Conservation (phyloP, 1,140 invertebrate genomes). For the Aphaenogaster rudis region DNA sequence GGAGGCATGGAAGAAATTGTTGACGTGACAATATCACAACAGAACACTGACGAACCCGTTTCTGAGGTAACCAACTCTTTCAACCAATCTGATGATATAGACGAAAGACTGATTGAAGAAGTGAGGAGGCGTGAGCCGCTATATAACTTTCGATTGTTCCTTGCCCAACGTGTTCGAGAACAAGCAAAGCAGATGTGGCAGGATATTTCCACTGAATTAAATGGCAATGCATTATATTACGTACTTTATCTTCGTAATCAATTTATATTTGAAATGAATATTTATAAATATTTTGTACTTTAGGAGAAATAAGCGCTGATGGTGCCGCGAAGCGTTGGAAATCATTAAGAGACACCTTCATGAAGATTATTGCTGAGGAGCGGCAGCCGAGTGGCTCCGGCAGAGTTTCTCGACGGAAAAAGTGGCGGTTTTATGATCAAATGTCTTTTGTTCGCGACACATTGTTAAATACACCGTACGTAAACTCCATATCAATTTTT, state of each 20-base stretch:
- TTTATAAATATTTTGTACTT: slow-evolving; percentile 14
- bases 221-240: not conserved
- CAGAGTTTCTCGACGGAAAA: not conserved
- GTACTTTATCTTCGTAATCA: not conserved
- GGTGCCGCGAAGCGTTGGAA: not conserved
- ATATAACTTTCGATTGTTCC: not conserved
- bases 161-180: not conserved
- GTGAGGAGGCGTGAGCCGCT: not conserved
- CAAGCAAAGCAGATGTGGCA: not conserved
- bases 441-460: slow-evolving; percentile 4
- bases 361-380: slow-evolving; percentile 2
- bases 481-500: not conserved
- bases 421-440: not conserved
- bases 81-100: not conserved
- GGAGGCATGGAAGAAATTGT: not conserved
- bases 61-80: not conserved
- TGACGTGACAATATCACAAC: not conserved
- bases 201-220: slow-evolving; percentile 8
- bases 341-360: not conserved
- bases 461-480: slow-evolving; percentile 6
- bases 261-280: slow-evolving; percentile 1
- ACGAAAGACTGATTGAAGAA: not conserved
- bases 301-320: slow-evolving; percentile 11
- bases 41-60: not conserved
- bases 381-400: not conserved